Base-by-base conservation (phyloP, 2,113 vertebrate genomes). In the Rhadina sibilatrix region DNA sequence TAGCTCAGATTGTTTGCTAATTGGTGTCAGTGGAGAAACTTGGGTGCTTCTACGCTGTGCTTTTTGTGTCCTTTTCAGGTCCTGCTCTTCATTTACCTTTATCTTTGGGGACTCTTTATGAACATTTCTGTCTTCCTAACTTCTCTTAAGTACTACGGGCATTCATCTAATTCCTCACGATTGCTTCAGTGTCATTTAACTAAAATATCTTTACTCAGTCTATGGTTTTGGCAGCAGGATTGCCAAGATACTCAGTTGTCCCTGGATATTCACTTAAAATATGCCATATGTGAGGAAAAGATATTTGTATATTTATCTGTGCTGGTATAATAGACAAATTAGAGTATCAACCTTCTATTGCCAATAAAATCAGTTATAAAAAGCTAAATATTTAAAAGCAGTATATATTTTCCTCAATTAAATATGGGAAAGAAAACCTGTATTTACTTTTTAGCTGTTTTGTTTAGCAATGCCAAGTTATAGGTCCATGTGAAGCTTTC, bases 401-500 rank as follows among this genome's bases (percentile, higher is more conserved):
- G 24, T 30, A 27, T 28, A 4, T 54, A 21, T 91, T 91, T 95
- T 60, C 17, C 69, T 88, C 88, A 83, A 90, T 87, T 82, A 46
- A 77, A 50, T 87, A 93, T 81, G 92, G 77, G 56, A 71, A 91
- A 94, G 59, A 74, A 37, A 82, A 33, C 22, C 28, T 64, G 5
- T 60, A 70, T 31, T 75, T 86, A 31, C 31, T 65, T 94, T 89
- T 71, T 44, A 74, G 22, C n/a, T 83, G 14, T 65, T 47, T 57
- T 80, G 44, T 27, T 88, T 72, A 46, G 24, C n/a, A 50, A 5
- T 40, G 27, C 9, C 40, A 81, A 87, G 66, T 44, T 93, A 89
- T 71, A 96, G 70, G 79, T 96, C 87, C 86, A 42, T 24, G n/a
- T 77, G 83, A 97, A 92, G 74, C 72, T 92, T 96, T 92, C 69